phyloP scores from a whole-genome alignment of 2,888 invertebrate genomes.

The Drosophila paramelanica region DNA sequence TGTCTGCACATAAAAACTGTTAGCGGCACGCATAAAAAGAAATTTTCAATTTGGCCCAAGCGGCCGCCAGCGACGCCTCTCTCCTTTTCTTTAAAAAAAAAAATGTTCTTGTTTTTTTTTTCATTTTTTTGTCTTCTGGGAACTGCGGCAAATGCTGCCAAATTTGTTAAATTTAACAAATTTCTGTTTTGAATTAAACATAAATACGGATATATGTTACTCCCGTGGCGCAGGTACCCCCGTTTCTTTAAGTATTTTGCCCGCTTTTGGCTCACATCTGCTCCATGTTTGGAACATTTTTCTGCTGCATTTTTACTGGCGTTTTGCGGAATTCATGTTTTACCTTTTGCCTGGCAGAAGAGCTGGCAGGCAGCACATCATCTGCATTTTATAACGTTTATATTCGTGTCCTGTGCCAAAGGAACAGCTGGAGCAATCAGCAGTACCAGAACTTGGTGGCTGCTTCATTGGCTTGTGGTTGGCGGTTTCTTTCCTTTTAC shows the following conservation, averaged over 20 bases:
- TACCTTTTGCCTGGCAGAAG: slow-evolving; percentile 1
- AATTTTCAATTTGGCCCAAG: slow-evolving; percentile 72
- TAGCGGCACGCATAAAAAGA: slow-evolving; percentile 71
- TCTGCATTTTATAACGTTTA: slow-evolving; percentile 25
- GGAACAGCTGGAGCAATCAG: slow-evolving; percentile 3
- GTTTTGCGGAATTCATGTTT: slow-evolving; percentile 7
- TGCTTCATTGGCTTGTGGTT: slow-evolving; percentile 12
- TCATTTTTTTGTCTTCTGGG: slow-evolving; percentile 31
- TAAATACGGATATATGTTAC: slow-evolving; percentile 56
- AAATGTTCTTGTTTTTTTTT: neutral
- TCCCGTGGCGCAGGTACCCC: slow-evolving; percentile 29
- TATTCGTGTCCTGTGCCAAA: slow-evolving; percentile 5
- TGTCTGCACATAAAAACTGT: slow-evolving; percentile 72
- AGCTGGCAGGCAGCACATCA: slow-evolving; percentile 9
- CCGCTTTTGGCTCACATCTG: slow-evolving; percentile 14
- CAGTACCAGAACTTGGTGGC: neutral
- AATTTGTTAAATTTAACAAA: slow-evolving; percentile 58
- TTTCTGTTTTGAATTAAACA: slow-evolving; percentile 66
- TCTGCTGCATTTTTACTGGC: slow-evolving; percentile 14
- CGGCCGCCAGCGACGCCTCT: slow-evolving; percentile 48
- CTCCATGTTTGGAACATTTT: slow-evolving; percentile 16
- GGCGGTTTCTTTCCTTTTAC: neutral
- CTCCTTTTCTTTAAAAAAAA: neutral
- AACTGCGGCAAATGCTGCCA: slow-evolving; percentile 43
- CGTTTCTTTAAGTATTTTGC: neutral